Base-by-base conservation (phyloP, 1,140 invertebrate species). In the Pachypsylla venusta region DNA sequence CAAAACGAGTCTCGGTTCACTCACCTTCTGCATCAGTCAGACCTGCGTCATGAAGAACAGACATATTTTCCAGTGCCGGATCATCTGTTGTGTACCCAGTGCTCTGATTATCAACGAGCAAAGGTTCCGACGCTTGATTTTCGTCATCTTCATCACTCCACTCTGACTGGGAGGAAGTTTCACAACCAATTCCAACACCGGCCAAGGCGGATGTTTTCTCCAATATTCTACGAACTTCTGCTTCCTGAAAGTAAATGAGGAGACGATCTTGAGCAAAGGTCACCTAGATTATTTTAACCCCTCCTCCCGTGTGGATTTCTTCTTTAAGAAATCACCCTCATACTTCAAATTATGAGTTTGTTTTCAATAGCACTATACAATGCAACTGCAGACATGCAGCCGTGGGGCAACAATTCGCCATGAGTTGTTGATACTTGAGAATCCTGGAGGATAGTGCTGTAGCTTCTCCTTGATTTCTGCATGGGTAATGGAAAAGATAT, bases 51-150 rank as follows among this genome's bases (percentile, higher is more conserved):
- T 89, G 87, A 14, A 88, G 70, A 75, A 89, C 80, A 24, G 85
- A 88, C 7, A 86, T 79, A 72, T 89, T 88, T 70, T 89, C 86
- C 7, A 88, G 71, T 14, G 83, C 84, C 1, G 85, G 84, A 71
- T 89, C 86, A 70, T 89, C 85, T 1, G 84, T 87, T 13, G 83
- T 85, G 69, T 88, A 89, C 1, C 84, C 85, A 1, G 83, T 85
- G 39, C 81, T 84, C 69, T 86, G 83, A 22, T 75, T 67, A 61
- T 77, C 77, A 56, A 71, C 74, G 3, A 77, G 65, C 10, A 76
- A 64, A 22, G 75, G 76, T 60, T 76, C 76, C 0, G 71, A 73
- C 4, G 81, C 81, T 53, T 80, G 81, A 14, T 77, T 79, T 63
- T 74, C 75, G 62, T 77, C 75, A 66, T 80, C 78, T 57, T 83